Base-by-base conservation (phyloP, 2,888 invertebrate species). In the Axea sp. region DNA sequence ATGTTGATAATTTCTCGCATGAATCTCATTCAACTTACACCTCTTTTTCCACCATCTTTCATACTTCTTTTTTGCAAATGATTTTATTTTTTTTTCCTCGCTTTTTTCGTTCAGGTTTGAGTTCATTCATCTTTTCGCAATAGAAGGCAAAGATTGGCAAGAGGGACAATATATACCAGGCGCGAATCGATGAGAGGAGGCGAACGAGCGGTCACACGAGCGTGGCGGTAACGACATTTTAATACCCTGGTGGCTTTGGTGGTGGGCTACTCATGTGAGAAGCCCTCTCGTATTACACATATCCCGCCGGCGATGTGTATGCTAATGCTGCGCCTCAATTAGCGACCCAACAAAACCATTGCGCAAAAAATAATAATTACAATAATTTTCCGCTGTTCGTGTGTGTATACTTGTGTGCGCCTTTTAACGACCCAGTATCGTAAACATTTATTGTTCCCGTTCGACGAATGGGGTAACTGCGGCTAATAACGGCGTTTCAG, bases 281-380 rank as follows among this genome's bases (percentile, higher is more conserved):
- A 75, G 71, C 71, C 75, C 57, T 62, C 68, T 68, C 73, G 55
- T 73, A 68, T 73, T 57, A 62, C 68, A 59, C 49, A 55, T 39
- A 62, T 41, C 37, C 68, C 41, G 39, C n/a, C 60, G 17, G 55
- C 71, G 41, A 51, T 45, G 67, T 75, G 73, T 80, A 80, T 77
- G 81, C 80, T 81, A 81, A 82, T 81, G 76, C 78, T 73, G 78
- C 65, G 76, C 78, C 78, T 82, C 80, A 81, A 81, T 81, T 80
- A 81, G 76, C 78, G 53, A 67, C 55, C 57, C 60, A 55, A 69
- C 73, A 76, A 73, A 76, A 67, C 68, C 49, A 17, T 49, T 9
- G 43, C 12, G 26, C 59, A 65, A 51, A 65, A 65, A 62, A 67
- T 49, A 62, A 71, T 62, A 69, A 60, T 53, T 53, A 72, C 43